Conservation (phyloP, 2,888 invertebrate genomes). For the Tenodera sinensis region DNA sequence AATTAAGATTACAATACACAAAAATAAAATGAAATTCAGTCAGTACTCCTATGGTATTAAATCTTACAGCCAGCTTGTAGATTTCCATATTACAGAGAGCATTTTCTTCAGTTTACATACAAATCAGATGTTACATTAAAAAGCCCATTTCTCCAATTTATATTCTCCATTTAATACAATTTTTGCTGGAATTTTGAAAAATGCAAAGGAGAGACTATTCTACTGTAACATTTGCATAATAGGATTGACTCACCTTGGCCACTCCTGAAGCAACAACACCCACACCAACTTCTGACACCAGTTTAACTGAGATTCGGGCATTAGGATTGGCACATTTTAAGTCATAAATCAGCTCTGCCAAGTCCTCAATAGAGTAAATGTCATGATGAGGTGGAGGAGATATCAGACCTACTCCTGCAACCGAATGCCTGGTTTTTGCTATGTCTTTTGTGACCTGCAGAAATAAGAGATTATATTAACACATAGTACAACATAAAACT, state of each 20-base stretch:
- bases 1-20: too few relatives aligned
- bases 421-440: constrained; percentile 91
- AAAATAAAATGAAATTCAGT: too few relatives aligned
- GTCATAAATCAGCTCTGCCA: constrained; percentile 97
- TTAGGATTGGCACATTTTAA: constrained; percentile 94
- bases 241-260: constrained; percentile 66
- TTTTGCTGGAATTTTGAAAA: background rate
- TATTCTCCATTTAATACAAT: too few relatives aligned
- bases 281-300: constrained; percentile 98
- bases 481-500: too few relatives aligned
- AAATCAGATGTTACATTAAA: too few relatives aligned
- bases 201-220: constrained; percentile 4
- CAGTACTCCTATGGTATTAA: too few relatives aligned
- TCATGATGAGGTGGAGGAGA: constrained; percentile 99
- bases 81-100: too few relatives aligned
- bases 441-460: constrained; percentile 88
- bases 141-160: too few relatives aligned
- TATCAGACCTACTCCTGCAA: constrained; percentile 94
- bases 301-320: constrained; percentile 93
- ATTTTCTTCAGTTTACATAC: too few relatives aligned
- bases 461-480: background rate
- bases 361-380: constrained; percentile 98
- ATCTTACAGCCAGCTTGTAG: too few relatives aligned
- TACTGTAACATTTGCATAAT: background rate
- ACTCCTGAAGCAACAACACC: constrained; percentile 99